phyloP scores from a whole-genome alignment of 1,140 invertebrate species.

The Drosophila lowei region DNA sequence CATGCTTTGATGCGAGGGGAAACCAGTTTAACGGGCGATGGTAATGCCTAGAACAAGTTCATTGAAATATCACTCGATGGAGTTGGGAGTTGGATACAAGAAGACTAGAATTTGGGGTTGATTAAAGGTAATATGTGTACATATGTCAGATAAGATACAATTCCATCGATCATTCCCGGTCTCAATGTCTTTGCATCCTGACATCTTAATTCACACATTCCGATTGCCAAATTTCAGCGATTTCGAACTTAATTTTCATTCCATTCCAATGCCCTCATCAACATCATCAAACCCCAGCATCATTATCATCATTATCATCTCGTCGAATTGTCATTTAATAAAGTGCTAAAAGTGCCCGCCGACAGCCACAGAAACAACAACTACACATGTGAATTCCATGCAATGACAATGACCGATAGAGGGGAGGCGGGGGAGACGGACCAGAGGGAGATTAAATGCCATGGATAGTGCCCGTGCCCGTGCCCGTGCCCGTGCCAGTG shows the following conservation, averaged over 20 bases:
- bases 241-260: slow-evolving; percentile 15
- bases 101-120: too few species aligned
- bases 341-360: slow-evolving; percentile 32
- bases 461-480: neutral
- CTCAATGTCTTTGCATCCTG: too few species aligned
- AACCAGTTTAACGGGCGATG: slow-evolving; percentile 29
- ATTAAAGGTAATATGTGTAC: too few species aligned
- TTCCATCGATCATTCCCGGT: neutral
- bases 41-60: neutral
- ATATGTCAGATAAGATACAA: too few species aligned
- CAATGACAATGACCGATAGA: slow-evolving; percentile 29
- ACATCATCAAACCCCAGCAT: neutral
- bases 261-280: slow-evolving; percentile 4
- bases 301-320: slow-evolving; percentile 6
- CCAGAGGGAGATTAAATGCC: neutral
- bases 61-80: neutral
- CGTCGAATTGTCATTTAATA: slow-evolving; percentile 46
- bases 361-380: slow-evolving; percentile 7
- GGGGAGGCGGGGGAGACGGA: neutral
- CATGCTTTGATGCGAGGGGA: too few species aligned
- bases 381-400: slow-evolving; percentile 11
- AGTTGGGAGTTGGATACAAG: too few species aligned
- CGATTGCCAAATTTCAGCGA: too few species aligned
- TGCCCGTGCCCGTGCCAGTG: neutral
- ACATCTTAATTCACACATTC: neutral